Evolutionary conservation across 2,888 invertebrate genomes (phyloP), one percentile per base, ranked within the genome.

Genomic region (Drosophila hamatofila): DNA sequence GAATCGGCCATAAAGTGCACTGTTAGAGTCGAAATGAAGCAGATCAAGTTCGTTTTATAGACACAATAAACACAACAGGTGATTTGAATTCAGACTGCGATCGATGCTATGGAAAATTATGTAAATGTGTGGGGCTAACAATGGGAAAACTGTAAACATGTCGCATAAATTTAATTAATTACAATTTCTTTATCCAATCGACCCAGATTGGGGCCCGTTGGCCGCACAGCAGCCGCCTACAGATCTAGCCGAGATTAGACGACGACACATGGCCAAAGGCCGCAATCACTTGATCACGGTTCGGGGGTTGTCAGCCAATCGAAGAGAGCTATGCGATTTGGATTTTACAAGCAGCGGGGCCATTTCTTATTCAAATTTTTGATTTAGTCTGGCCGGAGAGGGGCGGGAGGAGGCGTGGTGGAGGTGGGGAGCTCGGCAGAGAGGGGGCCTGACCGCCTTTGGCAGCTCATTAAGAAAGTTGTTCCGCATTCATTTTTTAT

Each of bases 131-230:
- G 67, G 55, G 64, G 57, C 61, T 46, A 78, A 74, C 83, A 85
- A 80, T 85, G 83, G 72, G 78, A 86, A 76, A 88, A 86, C 88
- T 86, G 88, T 86, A 86, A 86, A 86, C 88, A 86, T 86, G 85
- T 86, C 88, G 84, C 83, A 86, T 86, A 86, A 86, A 86, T 83
- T 86, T 78, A 86, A 86, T 86, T 86, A 88, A 86, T 86, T 88
- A 86, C 84, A 85, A 84, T 88, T 86, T 86, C 87, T 88, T 88
- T 86, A 88, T 86, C 81, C 85, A 83, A 86, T 75, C 86, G 86
- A 85, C 88, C 81, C 84, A 85, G 74, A 59, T 84, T 42, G 55
- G 27, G 49, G 33, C 33, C 46, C 39, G 44, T 9, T 41, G 35
- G 77, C 62, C 88, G 85, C 85, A 84, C 84, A 84, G 84, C 84